phyloP scores from a whole-genome alignment of 2,113 vertebrate genomes.

The Corythoichthys haematopterus region DNA sequence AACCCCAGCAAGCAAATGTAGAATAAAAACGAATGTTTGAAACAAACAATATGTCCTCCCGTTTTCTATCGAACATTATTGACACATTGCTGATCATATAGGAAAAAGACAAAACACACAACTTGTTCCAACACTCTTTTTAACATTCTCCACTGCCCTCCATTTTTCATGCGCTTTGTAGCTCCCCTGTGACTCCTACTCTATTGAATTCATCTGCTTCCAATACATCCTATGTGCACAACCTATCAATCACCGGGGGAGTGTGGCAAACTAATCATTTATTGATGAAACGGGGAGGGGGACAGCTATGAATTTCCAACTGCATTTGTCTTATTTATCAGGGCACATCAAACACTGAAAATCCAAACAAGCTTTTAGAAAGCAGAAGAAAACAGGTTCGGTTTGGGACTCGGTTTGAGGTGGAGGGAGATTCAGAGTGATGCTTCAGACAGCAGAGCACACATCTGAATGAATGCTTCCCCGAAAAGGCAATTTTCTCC shows the following conservation, averaged over 20 bases:
- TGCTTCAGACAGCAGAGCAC: constrained; percentile 71
- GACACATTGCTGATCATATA: constrained; percentile 23
- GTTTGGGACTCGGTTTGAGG: constrained; percentile 34
- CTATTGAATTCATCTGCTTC: constrained; percentile 78
- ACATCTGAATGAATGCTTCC: constrained; percentile 76
- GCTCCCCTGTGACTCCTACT: constrained; percentile 65
- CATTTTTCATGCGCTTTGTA: constrained; percentile 74
- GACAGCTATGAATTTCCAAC: constrained; percentile 75
- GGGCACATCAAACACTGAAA: constrained; percentile 78
- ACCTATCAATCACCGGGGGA: constrained; percentile 77
- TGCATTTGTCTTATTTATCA: constrained; percentile 79
- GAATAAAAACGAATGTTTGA: constrained; percentile 31
- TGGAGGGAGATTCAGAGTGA: constrained; percentile 61
- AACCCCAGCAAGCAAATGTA: constrained; percentile 47
- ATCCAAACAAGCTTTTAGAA: constrained; percentile 73
- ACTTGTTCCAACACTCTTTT: constrained; percentile 49
- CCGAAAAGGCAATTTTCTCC: constrained; percentile 73
- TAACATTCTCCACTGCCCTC: constrained; percentile 70
- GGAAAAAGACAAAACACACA: constrained; percentile 38
- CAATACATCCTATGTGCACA: constrained; percentile 69
- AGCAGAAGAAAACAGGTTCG: constrained; percentile 30
- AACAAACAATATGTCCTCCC: constrained; percentile 12
- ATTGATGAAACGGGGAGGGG: constrained; percentile 68
- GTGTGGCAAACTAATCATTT: constrained; percentile 78
- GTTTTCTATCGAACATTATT: constrained; percentile 31